Evolutionary conservation across 2,888 invertebrate species (phyloP).

Genomic region (Spodoptera picta): DNA sequence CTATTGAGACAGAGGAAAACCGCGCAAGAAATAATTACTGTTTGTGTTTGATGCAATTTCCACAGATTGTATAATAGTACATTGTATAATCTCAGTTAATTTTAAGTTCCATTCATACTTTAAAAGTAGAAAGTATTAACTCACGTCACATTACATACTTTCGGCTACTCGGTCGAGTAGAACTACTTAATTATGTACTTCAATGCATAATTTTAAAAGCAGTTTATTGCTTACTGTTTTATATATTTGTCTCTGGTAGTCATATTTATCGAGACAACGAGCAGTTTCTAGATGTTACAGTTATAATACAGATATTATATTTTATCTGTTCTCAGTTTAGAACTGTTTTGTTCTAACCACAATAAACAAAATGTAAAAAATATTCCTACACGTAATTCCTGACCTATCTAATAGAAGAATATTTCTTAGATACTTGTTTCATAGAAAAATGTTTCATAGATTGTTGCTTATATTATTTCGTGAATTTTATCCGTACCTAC

Average conservation of each 20-base stretch:
- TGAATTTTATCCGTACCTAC: no score
- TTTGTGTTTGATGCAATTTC: constrained; percentile 19
- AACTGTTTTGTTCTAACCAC: no score
- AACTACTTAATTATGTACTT: constrained; percentile 18
- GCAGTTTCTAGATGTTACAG: constrained; percentile 5
- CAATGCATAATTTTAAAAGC: constrained; percentile 6
- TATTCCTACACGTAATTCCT: no score
- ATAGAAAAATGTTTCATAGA: no score
- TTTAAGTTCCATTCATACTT: constrained; percentile 26
- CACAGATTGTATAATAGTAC: constrained; percentile 21
- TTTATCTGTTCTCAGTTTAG: no score
- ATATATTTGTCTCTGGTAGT: not conserved
- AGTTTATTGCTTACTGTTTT: constrained; percentile 1
- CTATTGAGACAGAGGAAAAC: constrained; percentile 12
- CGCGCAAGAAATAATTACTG: constrained; percentile 5
- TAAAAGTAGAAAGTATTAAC: constrained; percentile 22
- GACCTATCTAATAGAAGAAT: no score
- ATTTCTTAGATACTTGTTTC: no score
- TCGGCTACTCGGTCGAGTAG: not conserved
- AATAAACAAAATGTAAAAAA: no score
- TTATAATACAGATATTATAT: constrained; percentile 11
- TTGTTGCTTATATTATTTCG: no score
- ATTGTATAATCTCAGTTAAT: constrained; percentile 36
- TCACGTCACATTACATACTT: constrained; percentile 5
- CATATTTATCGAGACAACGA: constrained; percentile 4